Evolutionary conservation across 2,797 vertebrate species (phyloP).

Genomic region (Sebastes hubbsi): DNA sequence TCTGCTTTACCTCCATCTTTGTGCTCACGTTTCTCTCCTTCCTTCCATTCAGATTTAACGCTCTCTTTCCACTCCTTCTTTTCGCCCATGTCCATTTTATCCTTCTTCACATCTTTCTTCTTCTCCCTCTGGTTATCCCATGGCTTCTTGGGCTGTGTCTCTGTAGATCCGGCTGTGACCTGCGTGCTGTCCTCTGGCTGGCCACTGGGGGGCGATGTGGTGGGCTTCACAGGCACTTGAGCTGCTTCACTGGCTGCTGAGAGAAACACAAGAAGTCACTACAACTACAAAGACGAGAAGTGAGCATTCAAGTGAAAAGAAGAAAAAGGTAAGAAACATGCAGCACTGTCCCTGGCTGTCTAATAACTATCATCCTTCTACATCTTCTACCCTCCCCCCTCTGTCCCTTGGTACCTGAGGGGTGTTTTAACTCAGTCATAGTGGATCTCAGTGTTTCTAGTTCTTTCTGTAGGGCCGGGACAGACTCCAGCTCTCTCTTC

Average conservation of each 20-base stretch:
- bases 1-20: conserved; percentile 59
- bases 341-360: neutral
- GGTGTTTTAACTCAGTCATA: conserved; percentile 70
- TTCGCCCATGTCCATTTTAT: conserved; percentile 22
- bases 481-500: conserved; percentile 81
- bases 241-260: conserved; percentile 42
- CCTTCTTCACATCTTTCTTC: conserved; percentile 47
- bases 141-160: conserved; percentile 22
- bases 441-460: conserved; percentile 79
- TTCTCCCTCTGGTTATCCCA: conserved; percentile 29
- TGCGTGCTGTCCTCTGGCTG: conserved; percentile 43
- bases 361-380: conserved; percentile 8
- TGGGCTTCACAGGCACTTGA: neutral
- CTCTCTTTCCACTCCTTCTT: conserved; percentile 50
- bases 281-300: neutral
- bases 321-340: neutral
- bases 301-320: neutral
- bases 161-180: neutral
- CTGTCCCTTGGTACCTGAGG: conserved; percentile 59
- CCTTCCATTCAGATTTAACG: conserved; percentile 33
- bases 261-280: conserved; percentile 14
- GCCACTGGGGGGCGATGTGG: conserved; percentile 69
- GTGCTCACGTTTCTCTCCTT: conserved; percentile 34
- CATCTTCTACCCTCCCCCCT: conserved; percentile 13
- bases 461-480: conserved; percentile 82